Evolutionary conservation across 2,888 invertebrate species (phyloP).

Genomic region (Drepana falcataria): DNA sequence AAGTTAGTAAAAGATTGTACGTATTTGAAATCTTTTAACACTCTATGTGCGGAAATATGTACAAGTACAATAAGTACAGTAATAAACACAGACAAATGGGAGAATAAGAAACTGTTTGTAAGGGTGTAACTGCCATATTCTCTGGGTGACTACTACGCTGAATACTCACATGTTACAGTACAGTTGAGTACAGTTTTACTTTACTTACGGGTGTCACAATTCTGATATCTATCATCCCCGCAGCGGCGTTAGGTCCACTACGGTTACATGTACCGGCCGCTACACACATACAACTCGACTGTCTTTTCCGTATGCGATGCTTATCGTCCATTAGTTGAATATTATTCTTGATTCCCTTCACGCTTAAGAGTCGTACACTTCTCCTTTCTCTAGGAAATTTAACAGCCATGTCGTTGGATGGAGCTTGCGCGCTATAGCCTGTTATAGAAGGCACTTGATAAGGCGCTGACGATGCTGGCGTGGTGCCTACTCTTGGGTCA

Average conservation of each 20-base stretch:
- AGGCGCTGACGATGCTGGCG: conserved; percentile 48
- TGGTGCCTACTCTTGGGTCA: conserved; percentile 70
- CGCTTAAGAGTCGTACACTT: conserved; percentile 20
- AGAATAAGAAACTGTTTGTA: too few species aligned
- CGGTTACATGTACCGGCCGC: conserved; percentile 52
- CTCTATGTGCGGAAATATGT: too few species aligned
- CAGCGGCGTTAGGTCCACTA: conserved; percentile 53
- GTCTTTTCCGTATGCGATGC: conserved; percentile 55
- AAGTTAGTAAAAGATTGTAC: too few species aligned
- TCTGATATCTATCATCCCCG: conserved; percentile 79
- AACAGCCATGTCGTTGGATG: conserved; percentile 51
- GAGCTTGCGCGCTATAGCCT: conserved; percentile 51
- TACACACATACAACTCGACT: conserved; percentile 59
- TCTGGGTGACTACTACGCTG: too few species aligned
- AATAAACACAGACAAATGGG: too few species aligned
- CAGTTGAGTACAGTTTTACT: too few species aligned
- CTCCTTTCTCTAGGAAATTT: conserved; percentile 62
- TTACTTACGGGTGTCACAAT: conserved; percentile 77
- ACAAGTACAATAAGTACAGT: too few species aligned
- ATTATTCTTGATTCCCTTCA: conserved; percentile 21
- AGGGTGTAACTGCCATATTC: too few species aligned
- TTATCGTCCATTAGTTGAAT: conserved; percentile 13
- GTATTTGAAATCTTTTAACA: too few species aligned
- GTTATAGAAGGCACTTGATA: conserved; percentile 46
- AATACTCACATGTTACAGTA: too few species aligned